A percentile compares a stretch with the other conserved stretches of the same genome.
phyloP scores from a whole-genome alignment of 2,113 vertebrate genomes.

The Genyomyrus donnyi region DNA sequence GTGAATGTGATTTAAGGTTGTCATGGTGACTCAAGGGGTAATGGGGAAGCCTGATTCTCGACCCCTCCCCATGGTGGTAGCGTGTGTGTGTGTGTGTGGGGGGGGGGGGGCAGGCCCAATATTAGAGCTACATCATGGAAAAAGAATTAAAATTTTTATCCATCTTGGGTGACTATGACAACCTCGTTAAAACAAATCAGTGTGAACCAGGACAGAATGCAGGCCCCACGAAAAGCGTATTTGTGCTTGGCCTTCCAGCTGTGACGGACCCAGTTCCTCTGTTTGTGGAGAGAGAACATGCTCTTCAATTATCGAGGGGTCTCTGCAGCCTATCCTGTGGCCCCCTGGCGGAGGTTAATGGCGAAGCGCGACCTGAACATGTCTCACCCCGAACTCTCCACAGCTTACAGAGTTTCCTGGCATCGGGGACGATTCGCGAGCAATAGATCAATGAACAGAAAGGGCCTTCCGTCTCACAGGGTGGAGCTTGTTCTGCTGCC shows the following conservation, averaged over 20 bases:
- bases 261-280: not conserved
- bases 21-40: not conserved
- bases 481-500: not conserved
- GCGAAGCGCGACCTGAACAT: not conserved
- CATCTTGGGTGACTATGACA: not conserved
- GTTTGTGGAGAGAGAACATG: not conserved
- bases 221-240: not conserved
- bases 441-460: not conserved
- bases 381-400: not conserved
- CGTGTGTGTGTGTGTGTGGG: not conserved
- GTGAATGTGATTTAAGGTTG: not conserved
- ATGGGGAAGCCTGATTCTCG: not conserved
- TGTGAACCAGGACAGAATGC: not conserved
- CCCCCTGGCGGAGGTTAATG: not conserved
- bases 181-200: not conserved
- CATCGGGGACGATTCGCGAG: not conserved
- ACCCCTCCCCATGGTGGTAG: not conserved
- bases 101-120: not conserved
- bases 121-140: not conserved
- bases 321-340: not conserved
- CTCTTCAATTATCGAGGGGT: not conserved
- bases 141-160: not conserved
- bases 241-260: not conserved
- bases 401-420: not conserved
- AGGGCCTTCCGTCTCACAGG: not conserved